Evolutionary conservation across 1,140 invertebrate genomes (phyloP), one percentile per base, ranked within the genome.

Genomic region (Drosophila ambigua): DNA sequence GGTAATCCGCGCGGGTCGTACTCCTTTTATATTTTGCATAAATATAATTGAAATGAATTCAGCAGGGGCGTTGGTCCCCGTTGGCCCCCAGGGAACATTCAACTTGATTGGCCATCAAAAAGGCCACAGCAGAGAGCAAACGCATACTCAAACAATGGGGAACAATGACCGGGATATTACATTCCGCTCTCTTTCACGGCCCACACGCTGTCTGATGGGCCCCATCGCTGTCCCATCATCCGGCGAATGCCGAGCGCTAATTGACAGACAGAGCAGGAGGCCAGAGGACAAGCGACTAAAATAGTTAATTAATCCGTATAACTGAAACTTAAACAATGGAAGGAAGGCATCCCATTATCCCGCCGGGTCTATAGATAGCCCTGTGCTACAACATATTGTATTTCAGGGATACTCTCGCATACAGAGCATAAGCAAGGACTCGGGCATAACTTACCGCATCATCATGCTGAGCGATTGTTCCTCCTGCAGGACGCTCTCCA

Each of bases 401-500:
- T 39, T 13, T 39, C 35, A 13, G 13, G 35, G 35, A 13, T 11
- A 39, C 11, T 5, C 35, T 13, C 11, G 35, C n/a, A n/a, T n/a
- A n/a, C n/a, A n/a, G n/a, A n/a, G 35, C 67, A 58, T 71, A 71
- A 71, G 58, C 65, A 71, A 35, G 52, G 75, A 58, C 71, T 54
- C 20, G 52, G 71, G 44, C 61, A 74, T 63, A 54, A 91, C 80
- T 91, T 92, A 94, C 94, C 98, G 95, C 95, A 99, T 98, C 96
- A 98, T 99, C 95, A 99, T 97, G 93, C 97, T 98, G n/a, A 99
- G 94, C 26, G 97, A 96, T 39, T 97, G 94, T 90, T 98, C 98
- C 92, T 99, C 98, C 93, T 99, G 97, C 62, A 99, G 94, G 39
- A 99, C 97, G 89, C 96, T 96, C 92, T 99, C 98, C 89, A 99